Evolutionary conservation across 2,113 vertebrate species (phyloP).

Genomic region (Pterocles orientalis): DNA sequence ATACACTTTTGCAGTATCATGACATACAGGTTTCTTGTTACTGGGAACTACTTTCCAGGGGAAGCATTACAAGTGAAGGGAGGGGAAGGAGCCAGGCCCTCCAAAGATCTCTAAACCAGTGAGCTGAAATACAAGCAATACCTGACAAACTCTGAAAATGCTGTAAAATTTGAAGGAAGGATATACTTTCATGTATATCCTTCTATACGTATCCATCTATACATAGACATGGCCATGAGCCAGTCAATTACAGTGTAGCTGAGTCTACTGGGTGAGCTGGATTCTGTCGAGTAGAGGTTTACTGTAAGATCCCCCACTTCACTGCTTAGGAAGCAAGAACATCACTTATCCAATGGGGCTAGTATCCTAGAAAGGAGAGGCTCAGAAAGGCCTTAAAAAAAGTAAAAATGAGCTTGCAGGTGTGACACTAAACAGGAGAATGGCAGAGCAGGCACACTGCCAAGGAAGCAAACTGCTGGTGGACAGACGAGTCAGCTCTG

Average conservation of each 20-base stretch:
- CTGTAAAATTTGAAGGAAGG: background rate
- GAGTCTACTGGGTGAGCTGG: background rate
- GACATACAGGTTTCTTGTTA: background rate
- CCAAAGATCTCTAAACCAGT: background rate
- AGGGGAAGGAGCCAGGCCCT: background rate
- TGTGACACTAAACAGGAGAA: background rate
- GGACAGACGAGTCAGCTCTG: background rate
- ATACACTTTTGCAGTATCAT: background rate
- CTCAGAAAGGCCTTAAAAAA: background rate
- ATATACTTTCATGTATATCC: no score
- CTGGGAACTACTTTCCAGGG: background rate
- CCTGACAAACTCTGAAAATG: background rate
- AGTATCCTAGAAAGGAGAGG: background rate
- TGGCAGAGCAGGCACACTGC: background rate
- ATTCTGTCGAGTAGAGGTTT: background rate
- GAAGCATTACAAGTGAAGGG: background rate
- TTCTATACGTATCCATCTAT: no score
- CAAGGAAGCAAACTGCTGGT: rapidly evolving
- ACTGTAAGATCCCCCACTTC: background rate
- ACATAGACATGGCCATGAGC: no score
- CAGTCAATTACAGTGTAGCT: background rate
- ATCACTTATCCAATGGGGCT: background rate
- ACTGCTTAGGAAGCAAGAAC: background rate
- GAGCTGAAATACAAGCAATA: background rate
- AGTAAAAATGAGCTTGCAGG: background rate